phyloP scores from a whole-genome alignment of 2,797 vertebrate species.

The Telmatherina bonti region DNA sequence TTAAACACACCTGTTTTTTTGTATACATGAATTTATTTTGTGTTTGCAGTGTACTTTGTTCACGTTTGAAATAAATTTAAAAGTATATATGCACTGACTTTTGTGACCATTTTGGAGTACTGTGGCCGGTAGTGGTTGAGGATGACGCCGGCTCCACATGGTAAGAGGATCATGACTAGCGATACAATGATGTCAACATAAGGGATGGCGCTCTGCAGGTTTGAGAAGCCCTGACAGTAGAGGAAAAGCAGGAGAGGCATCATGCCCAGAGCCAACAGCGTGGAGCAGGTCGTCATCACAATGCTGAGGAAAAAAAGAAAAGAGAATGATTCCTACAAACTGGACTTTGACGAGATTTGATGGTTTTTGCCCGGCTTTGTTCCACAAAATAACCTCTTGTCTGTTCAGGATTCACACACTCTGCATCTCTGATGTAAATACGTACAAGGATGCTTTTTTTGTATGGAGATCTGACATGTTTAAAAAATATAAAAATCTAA shows the following conservation, averaged over 20 bases:
- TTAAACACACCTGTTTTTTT: too few relatives aligned
- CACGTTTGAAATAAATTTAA: too few relatives aligned
- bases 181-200: conserved; percentile 78
- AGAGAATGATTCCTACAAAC: background rate
- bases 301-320: conserved; percentile 76
- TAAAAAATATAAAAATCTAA: background rate
- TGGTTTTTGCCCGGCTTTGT: background rate
- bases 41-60: too few relatives aligned
- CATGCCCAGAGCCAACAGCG: conserved; percentile 82
- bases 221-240: conserved; percentile 81
- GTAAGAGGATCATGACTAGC: conserved; percentile 79
- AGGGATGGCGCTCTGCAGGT: conserved; percentile 80
- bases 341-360: background rate
- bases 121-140: conserved; percentile 84
- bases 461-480: background rate
- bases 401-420: too few relatives aligned
- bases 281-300: conserved; percentile 88
- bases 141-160: conserved; percentile 81
- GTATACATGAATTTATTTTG: too few relatives aligned
- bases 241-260: conserved; percentile 89
- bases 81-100: conserved; percentile 66
- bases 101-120: conserved; percentile 75
- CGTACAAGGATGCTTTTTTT: too few relatives aligned
- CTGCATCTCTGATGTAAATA: too few relatives aligned
- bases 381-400: too few relatives aligned